These are phyloP conservation scores for Drosophila azteca DNA, from an alignment of 1,140 invertebrate species.

Conservation along the genomic window DNA sequence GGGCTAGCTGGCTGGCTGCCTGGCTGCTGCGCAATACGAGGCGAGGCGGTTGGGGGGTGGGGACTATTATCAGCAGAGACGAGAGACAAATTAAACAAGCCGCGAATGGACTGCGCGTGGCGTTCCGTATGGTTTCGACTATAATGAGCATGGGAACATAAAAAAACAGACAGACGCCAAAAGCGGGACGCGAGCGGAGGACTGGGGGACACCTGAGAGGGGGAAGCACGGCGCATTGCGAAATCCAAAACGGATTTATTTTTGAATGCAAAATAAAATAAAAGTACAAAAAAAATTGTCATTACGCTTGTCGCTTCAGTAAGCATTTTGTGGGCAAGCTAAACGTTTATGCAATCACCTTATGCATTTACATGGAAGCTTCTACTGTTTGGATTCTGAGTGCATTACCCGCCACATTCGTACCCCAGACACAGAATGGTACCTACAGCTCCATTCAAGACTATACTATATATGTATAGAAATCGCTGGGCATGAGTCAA, in stretches of 20 bases:
- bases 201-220: neutral
- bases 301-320: conserved; percentile 76
- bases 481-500: conserved; percentile 29
- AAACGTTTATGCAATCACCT: conserved; percentile 68
- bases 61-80: conserved; percentile 53
- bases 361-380: conserved; percentile 43
- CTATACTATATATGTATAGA: conserved; percentile 33
- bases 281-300: conserved; percentile 44
- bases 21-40: conserved; percentile 60
- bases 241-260: conserved; percentile 73
- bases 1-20: conserved; percentile 7
- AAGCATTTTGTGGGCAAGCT: conserved; percentile 65
- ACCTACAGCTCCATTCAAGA: conserved; percentile 1
- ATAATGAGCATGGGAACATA: conserved; percentile 76
- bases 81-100: conserved; percentile 33
- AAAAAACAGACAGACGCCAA: conserved; percentile 35
- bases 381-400: conserved; percentile 13
- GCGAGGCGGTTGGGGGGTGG: conserved; percentile 19
- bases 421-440: too few species aligned
- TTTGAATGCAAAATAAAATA: conserved; percentile 33
- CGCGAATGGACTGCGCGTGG: conserved; percentile 63
- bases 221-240: conserved; percentile 40
- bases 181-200: neutral
- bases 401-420: neutral
- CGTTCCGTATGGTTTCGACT: conserved; percentile 42